Conservation (phyloP, 2,888 invertebrate species). For the Endotricha flammealis region DNA sequence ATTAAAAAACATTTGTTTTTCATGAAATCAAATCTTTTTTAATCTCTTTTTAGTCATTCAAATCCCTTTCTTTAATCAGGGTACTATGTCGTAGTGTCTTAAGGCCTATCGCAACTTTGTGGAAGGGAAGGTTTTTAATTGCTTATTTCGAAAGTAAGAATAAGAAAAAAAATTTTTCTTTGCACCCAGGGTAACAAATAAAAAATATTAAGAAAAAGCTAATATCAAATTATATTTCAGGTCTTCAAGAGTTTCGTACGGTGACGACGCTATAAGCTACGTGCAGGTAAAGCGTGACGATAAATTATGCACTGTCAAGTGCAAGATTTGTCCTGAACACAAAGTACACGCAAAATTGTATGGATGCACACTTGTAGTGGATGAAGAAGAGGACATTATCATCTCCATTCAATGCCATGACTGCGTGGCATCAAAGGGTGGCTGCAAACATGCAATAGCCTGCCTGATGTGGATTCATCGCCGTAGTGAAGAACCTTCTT, state of each 20-base stretch:
- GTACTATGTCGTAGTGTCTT: too few species aligned
- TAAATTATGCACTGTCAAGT: slow-evolving; percentile 24
- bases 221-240: too few species aligned
- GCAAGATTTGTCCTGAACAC: slow-evolving; percentile 30
- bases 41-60: too few species aligned
- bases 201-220: too few species aligned
- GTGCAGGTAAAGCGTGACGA: slow-evolving; percentile 25
- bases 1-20: too few species aligned
- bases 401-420: slow-evolving; percentile 22
- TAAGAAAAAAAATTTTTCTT: too few species aligned
- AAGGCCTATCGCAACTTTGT: too few species aligned
- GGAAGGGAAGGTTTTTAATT: too few species aligned
- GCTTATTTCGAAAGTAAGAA: too few species aligned
- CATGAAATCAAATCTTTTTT: too few species aligned
- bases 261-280: slow-evolving; percentile 27
- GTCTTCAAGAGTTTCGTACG: slow-evolving; percentile 24
- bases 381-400: slow-evolving; percentile 23
- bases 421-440: slow-evolving; percentile 29
- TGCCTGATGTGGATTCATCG: slow-evolving; percentile 35
- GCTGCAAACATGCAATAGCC: slow-evolving; percentile 35
- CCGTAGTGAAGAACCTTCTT: slow-evolving; percentile 34
- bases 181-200: too few species aligned
- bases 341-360: slow-evolving; percentile 29
- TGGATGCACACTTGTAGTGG: slow-evolving; percentile 19
- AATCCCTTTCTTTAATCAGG: too few species aligned